Evolutionary conservation across 2,888 invertebrate species (phyloP).

Genomic region (Drepanosiphum platanoidis): DNA sequence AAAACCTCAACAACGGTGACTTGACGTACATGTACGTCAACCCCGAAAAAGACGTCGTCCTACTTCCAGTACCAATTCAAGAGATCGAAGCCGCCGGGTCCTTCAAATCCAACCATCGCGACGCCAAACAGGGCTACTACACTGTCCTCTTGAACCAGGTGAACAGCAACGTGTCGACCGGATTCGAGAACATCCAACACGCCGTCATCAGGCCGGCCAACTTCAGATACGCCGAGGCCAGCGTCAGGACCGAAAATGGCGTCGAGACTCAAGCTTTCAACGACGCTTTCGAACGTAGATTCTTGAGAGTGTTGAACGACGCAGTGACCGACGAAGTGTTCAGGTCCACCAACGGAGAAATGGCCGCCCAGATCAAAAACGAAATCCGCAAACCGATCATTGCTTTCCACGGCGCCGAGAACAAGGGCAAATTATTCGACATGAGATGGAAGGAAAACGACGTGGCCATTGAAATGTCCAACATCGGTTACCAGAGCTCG

Average conservation of each 20-base stretch:
- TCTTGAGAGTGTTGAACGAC: conserved; percentile 14
- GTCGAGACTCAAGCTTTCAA: conserved; percentile 14
- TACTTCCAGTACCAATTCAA: conserved; percentile 8
- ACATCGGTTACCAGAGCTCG: not conserved
- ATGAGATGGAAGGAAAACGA: conserved; percentile 24
- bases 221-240: conserved; percentile 11
- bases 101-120: not conserved
- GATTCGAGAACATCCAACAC: not conserved
- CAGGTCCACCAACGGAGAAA: not conserved
- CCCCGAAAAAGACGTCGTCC: not conserved
- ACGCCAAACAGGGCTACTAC: not conserved
- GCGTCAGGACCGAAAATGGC: conserved; percentile 6
- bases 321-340: conserved; percentile 3
- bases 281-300: conserved; percentile 1
- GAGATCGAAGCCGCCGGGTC: conserved; percentile 20
- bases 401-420: not conserved
- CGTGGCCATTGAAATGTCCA: not conserved
- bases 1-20: not conserved
- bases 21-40: conserved; percentile 10
- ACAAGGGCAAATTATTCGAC: conserved; percentile 17
- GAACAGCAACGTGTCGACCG: not conserved
- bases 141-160: conserved; percentile 5
- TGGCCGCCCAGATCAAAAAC: not conserved
- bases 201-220: not conserved
- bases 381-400: conserved; percentile 18